Conservation (phyloP, 2,113 vertebrate genomes). For the Platichthys flesus region DNA sequence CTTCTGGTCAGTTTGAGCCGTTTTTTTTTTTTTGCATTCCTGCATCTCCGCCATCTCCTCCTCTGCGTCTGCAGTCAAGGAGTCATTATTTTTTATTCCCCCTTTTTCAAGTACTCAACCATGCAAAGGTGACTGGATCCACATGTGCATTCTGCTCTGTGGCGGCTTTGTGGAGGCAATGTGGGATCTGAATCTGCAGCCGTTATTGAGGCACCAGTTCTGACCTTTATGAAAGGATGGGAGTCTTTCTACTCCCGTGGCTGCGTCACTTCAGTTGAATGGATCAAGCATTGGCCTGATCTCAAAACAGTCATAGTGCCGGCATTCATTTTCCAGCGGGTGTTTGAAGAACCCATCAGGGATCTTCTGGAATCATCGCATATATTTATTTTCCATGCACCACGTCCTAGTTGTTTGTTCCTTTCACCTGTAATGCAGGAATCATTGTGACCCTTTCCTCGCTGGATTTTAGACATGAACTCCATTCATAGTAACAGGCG, state of each 20-base stretch:
- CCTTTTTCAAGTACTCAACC: conserved; percentile 1
- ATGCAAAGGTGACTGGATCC: conserved; percentile 40
- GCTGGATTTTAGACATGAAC: no score
- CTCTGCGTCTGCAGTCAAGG: conserved; percentile 10
- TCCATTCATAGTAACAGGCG: no score
- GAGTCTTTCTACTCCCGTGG: conserved; percentile 24
- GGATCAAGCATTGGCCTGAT: background rate
- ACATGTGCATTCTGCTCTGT: conserved; percentile 31
- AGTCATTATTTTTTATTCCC: conserved; percentile 13
- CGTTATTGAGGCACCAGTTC: conserved; percentile 27
- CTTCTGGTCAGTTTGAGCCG: background rate
- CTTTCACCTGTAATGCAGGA: background rate
- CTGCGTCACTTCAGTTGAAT: conserved; percentile 35
- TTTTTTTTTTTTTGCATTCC: conserved; percentile 6
- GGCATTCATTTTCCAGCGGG: background rate
- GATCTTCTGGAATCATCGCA: background rate
- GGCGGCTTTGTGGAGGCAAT: conserved; percentile 36
- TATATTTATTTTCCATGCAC: no score
- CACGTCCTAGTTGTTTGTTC: background rate
- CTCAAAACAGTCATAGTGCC: background rate
- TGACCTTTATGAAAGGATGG: conserved; percentile 62
- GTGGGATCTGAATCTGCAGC: conserved; percentile 29
- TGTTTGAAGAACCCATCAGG: background rate
- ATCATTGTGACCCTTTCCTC: background rate
- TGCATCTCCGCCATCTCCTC: background rate